Base-by-base conservation (phyloP, 2,113 vertebrate species). In the Oreochromis niloticus region DNA sequence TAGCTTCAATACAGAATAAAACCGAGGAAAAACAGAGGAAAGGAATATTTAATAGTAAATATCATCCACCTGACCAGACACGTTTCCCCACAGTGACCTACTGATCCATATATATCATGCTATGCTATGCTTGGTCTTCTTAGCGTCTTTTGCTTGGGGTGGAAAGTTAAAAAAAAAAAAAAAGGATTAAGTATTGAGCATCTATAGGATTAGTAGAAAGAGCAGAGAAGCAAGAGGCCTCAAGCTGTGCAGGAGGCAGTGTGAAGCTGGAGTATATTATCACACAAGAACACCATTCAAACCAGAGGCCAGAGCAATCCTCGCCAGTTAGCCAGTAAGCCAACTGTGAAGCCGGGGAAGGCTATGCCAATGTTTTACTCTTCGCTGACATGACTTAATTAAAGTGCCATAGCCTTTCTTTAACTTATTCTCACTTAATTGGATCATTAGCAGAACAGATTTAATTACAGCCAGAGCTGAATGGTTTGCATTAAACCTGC, bases 361-460 rank as follows among this genome's bases (percentile, higher is more conserved):
- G 81, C 80, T 14, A 46, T 82, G 85, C 78, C 90, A 92, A 90
- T 87, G 91, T 87, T 93, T 90, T 89, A 91, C 78, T 81, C 89
- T 92, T 59, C 8, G 4, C 86, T 93, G 90, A 90, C 93, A 91
- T 80, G 85, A 93, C 88, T 94, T 94, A 92, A 94, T 94, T 95
- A 91, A 94, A 93, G 85, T 83, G 85, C 85, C 88, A 85, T 86
- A 87, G 91, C 89, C 84, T 87, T 92, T 90, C 90, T 92, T 90
- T 91, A 90, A 92, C 78, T 94, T 93, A 82, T 90, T 85, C 84
- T 63, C 83, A 84, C 92, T 91, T 91, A 94, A 95, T 94, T 92
- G 91, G 86, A 92, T 93, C 91, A 93, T 95, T 95, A 94, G 90
- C 80, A 75, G 89, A 91, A 91, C 87, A 91, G 90, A 94, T 94